A percentile compares a stretch with the other conserved stretches of the same genome.
Conservation (phyloP, 2,797 vertebrate genomes). For the Oreonectes daqikongensis region DNA sequence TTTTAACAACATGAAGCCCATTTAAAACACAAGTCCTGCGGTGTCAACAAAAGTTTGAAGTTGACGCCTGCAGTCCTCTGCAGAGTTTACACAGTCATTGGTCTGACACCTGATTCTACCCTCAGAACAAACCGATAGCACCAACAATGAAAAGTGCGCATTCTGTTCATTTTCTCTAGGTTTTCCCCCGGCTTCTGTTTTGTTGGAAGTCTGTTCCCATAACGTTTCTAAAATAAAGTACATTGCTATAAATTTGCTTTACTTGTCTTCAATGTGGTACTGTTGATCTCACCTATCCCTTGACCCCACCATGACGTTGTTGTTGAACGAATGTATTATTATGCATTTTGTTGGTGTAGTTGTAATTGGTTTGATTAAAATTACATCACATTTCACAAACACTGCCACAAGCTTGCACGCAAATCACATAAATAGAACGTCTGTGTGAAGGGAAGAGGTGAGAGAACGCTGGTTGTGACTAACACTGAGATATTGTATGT, state of each 20-base stretch:
- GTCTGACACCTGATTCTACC: conserved; percentile 37
- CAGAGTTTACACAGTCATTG: conserved; percentile 33
- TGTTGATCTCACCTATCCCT: not conserved
- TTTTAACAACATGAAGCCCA: conserved; percentile 5
- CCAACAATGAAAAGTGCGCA: conserved; percentile 41
- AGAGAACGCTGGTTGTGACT: conserved; percentile 23
- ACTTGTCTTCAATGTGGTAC: not conserved
- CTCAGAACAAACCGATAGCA: conserved; percentile 18
- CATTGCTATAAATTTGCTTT: conserved; percentile 6
- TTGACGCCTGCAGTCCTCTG: conserved; percentile 4
- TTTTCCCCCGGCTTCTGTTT: conserved; percentile 30
- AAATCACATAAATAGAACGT: conserved; percentile 51
- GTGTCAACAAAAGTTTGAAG: conserved; percentile 33
- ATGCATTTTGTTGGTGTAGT: conserved; percentile 38
- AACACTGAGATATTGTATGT: conserved; percentile 55
- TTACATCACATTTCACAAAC: conserved; percentile 22
- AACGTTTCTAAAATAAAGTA: conserved; percentile 5
- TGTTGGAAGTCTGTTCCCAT: conserved; percentile 24
- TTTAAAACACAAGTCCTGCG: conserved; percentile 27
- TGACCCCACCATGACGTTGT: not conserved
- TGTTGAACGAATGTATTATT: conserved; percentile 41
- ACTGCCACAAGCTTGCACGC: conserved; percentile 25
- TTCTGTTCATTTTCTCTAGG: conserved; percentile 15
- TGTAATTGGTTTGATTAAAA: conserved; percentile 5
- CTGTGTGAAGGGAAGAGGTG: conserved; percentile 16